These are phyloP conservation scores for Cancer borealis DNA, from an alignment of 2,888 invertebrate species.

Conservation along the genomic window DNA sequence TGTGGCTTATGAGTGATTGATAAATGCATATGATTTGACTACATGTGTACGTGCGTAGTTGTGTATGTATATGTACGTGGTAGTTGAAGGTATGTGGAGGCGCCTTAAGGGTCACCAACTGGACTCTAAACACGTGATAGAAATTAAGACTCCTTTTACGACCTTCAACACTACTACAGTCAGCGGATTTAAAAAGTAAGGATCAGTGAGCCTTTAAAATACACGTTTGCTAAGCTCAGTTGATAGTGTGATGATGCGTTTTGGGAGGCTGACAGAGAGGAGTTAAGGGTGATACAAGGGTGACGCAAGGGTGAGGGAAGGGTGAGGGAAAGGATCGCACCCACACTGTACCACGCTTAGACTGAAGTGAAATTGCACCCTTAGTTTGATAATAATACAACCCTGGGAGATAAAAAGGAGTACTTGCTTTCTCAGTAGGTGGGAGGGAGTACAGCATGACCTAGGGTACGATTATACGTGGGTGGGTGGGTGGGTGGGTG, in stretches of 20 bases:
- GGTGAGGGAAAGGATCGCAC: neutral
- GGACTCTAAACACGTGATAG: neutral
- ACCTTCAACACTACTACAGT: neutral
- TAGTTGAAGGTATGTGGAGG: too few species aligned
- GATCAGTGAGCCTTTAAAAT: neutral
- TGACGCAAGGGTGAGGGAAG: neutral
- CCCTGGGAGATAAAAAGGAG: neutral
- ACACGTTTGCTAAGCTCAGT: neutral
- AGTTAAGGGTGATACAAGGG: neutral
- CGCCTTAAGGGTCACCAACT: too few species aligned
- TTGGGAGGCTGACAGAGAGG: too few species aligned
- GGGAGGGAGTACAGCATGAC: neutral
- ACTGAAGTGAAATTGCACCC: neutral
- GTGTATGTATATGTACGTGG: neutral
- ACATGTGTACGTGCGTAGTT: neutral
- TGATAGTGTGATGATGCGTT: neutral
- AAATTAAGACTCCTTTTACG: neutral
- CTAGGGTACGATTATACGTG: neutral
- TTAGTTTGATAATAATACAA: neutral
- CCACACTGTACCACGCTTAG: neutral
- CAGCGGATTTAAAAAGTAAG: neutral
- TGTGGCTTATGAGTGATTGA: neutral
- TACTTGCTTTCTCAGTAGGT: neutral
- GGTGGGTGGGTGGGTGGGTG: neutral
- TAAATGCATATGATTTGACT: neutral